Evolutionary conservation across 1,140 invertebrate species (phyloP), one percentile per base, ranked within the genome.

Genomic region (Leptonema lineaticorne): DNA sequence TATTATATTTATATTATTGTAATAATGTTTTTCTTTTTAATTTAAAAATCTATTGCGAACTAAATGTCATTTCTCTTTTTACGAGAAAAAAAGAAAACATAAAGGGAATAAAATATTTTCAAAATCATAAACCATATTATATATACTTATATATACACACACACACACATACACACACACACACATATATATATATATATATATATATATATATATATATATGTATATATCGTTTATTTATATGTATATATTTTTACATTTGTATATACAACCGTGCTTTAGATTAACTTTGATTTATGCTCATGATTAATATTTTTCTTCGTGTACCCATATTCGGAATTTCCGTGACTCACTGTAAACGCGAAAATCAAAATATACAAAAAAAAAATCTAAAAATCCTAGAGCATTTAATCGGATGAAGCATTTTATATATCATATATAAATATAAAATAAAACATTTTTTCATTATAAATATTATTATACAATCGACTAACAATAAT

Each of bases 201-300:
- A 6, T 6, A 3, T 48, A 18, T 48, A 48, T 48, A 18, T 48
- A 48, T 2, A 16, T 33, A 33, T 33, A 33, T 33, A 33, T 33
- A 33, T 33, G 11, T 33, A 33, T 33, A 6, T 33, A 33, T 33
- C 11, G n/a, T n/a, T n/a, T n/a, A n/a, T n/a, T n/a, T n/a, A n/a
- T n/a, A n/a, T n/a, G n/a, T n/a, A n/a, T 48, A 48, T 48, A 6
- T 22, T 20, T 11, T 8, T 22, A 18, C 46, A 18, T 48, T 20
- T 20, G 8, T 22, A 48, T 48, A 48, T 20, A 14, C 46, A 48
- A 20, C n/a, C 46, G 8, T 48, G 2, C 46, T n/a, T n/a, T 16
- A 41, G 37, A 41, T 41, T 41, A 41, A 41, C 37, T 41, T 41
- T 41, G 37, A 41, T 41, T 41, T 41, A 41, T 41, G 37, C 37